phyloP scores from a whole-genome alignment of 2,797 vertebrate species.

The Bucorvus abyssinicus region DNA sequence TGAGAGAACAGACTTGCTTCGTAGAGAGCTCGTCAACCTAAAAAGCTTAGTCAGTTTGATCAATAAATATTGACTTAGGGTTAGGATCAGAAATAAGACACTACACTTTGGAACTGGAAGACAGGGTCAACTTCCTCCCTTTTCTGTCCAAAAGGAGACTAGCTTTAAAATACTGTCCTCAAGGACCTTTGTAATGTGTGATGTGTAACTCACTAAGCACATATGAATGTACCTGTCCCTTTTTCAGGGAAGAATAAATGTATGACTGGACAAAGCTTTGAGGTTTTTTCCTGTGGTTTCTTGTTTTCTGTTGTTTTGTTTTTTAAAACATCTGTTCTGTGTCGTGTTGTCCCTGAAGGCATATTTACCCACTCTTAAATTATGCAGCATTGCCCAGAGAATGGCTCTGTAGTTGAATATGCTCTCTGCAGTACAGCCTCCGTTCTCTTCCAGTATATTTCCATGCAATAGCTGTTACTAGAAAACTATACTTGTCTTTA shows the following conservation, averaged over 20 bases:
- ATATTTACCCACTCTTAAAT: constrained; percentile 53
- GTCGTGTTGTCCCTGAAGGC: constrained; percentile 47
- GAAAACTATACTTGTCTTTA: constrained; percentile 21
- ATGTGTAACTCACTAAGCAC: background rate
- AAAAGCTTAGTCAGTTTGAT: constrained; percentile 60
- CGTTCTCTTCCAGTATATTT: background rate
- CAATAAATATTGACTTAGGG: constrained; percentile 53
- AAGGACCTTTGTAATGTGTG: constrained; percentile 3
- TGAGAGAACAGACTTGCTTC: constrained; percentile 48
- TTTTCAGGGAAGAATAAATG: background rate
- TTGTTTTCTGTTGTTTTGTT: background rate
- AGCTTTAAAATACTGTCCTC: constrained; percentile 11
- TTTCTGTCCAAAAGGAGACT: constrained; percentile 33
- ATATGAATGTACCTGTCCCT: background rate
- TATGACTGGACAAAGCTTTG: constrained; percentile 5
- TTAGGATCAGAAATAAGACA: constrained; percentile 60
- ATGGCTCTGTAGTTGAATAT: constrained; percentile 59
- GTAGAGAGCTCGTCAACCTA: constrained; percentile 15
- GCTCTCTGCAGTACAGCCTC: constrained; percentile 33
- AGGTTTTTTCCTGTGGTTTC: constrained; percentile 15
- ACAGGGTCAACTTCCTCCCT: constrained; percentile 42
- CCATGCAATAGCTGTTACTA: background rate
- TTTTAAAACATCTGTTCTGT: constrained; percentile 12
- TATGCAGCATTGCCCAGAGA: constrained; percentile 70
- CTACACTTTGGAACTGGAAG: constrained; percentile 57